Evolutionary conservation across 2,888 invertebrate species (phyloP), one percentile per base, ranked within the genome.

Genomic region (Biston stratarius): DNA sequence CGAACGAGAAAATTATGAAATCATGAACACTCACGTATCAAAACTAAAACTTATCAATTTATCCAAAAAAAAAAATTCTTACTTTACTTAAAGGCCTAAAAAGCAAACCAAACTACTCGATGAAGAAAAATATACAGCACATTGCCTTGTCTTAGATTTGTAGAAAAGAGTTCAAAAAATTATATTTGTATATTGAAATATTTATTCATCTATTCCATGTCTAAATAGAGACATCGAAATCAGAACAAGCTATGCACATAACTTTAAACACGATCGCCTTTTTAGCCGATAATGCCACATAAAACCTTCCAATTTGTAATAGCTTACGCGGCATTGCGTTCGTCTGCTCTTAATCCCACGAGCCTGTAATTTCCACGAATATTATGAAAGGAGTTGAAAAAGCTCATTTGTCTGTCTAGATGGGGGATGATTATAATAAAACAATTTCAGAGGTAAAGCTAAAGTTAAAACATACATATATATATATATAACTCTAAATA

Each of bases 1-100:
- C 47, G 76, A 77, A 72, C 80, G 89, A 87, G 89, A 90, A 88
- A 90, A 91, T 89, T 88, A 89, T 89, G 82, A 87, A 89, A 88
- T 84, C 83, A 82, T 80, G 78, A 76, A 77, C 77, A 73, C 70
- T 74, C 62, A 74, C 60, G 67, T 72, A 68, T 67, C 72, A 69
- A 72, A 70, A 68, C 72, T 69, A 67, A 42, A 33, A 24, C 56
- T 56, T 56, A 9, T 33, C 36, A 52, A 36, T 38, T 56, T 56
- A 24, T 33, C n/a, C 48, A 33, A 6, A 24, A 24, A 6, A 53
- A 53, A 53, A 8, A 0, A 12, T 7, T 36, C 14, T 15, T 14
- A 38, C 7, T 38, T 36, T 38, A 52, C 8, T 6, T 51, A 51
- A 34, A 49, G 7, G 12, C 34, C 11, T 10, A 11, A 42, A 42